Conservation (phyloP, 2,888 invertebrate species). For the Tineola bisselliella region DNA sequence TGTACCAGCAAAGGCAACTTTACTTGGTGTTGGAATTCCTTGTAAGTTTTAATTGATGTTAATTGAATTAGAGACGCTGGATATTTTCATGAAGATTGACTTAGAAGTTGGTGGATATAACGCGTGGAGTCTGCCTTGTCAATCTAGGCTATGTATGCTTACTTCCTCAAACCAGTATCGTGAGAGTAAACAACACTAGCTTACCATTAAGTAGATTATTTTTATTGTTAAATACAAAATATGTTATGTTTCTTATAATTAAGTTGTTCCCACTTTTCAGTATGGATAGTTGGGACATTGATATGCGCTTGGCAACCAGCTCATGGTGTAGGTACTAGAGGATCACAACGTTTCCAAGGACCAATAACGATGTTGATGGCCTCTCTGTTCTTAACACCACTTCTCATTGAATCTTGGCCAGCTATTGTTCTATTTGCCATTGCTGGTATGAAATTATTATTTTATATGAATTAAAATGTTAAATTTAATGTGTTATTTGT, state of each 20-base stretch:
- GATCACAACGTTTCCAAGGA: slow-evolving; percentile 40
- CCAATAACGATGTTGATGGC: slow-evolving; percentile 56
- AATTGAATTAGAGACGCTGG: too few species aligned
- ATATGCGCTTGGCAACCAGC: slow-evolving; percentile 68
- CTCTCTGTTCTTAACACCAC: slow-evolving; percentile 62
- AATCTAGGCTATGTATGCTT: too few species aligned
- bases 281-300: slow-evolving; percentile 55
- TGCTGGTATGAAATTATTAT: slow-evolving; percentile 51
- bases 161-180: too few species aligned
- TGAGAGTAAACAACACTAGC: too few species aligned
- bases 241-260: not conserved
- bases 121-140: too few species aligned
- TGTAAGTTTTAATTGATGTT: too few species aligned
- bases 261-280: too few species aligned
- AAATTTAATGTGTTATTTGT: too few species aligned
- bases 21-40: slow-evolving; percentile 50
- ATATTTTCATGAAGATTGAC: too few species aligned
- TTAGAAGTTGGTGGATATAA: too few species aligned
- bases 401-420: slow-evolving; percentile 70
- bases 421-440: slow-evolving; percentile 69
- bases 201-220: too few species aligned
- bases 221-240: not conserved
- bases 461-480: too few species aligned
- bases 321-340: slow-evolving; percentile 44
- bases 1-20: slow-evolving; percentile 37